A percentile compares a stretch with the other conserved stretches of the same genome.
Evolutionary conservation across 1,140 invertebrate species (phyloP).

Genomic region (Pseudomyrmex sp.): DNA sequence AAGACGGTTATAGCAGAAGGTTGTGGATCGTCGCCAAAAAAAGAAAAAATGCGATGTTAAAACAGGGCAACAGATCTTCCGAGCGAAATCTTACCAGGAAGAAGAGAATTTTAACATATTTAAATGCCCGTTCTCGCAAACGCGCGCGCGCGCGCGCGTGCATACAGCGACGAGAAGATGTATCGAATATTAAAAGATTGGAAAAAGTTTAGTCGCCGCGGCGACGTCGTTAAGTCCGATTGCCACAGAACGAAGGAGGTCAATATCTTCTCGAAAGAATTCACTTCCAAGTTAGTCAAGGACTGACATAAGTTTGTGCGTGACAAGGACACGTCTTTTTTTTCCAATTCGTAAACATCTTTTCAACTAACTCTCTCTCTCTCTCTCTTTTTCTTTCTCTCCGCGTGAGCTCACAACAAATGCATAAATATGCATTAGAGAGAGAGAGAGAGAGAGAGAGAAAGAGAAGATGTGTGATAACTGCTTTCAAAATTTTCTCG

Average conservation of each 20-base stretch:
- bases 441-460: not conserved
- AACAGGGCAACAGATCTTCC: constrained; percentile 29
- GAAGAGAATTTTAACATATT: constrained; percentile 28
- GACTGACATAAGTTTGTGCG: constrained; percentile 30
- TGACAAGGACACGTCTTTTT: constrained; percentile 53
- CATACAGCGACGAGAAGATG: constrained; percentile 14
- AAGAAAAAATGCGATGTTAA: constrained; percentile 20
- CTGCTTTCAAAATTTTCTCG: too few relatives aligned
- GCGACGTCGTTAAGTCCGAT: not conserved
- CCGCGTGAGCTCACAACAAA: not conserved
- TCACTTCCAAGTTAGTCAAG: constrained; percentile 49
- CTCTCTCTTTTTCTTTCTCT: not conserved
- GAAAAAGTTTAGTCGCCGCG: constrained; percentile 54
- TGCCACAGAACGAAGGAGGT: not conserved
- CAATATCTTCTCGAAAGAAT: constrained; percentile 60
- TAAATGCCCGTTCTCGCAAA: not conserved
- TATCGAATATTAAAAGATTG: constrained; percentile 24
- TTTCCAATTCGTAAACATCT: constrained; percentile 34
- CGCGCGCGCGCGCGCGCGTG: not conserved
- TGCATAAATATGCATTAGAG: not conserved
- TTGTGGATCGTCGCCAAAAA: not conserved
- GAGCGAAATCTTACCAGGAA: not conserved
- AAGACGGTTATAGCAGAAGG: not conserved
- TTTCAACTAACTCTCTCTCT: not conserved
- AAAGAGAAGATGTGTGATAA: too few relatives aligned